These are phyloP conservation scores for Contarinia nasturtii DNA, from an alignment of 1,140 invertebrate species.

Conservation along the genomic window DNA sequence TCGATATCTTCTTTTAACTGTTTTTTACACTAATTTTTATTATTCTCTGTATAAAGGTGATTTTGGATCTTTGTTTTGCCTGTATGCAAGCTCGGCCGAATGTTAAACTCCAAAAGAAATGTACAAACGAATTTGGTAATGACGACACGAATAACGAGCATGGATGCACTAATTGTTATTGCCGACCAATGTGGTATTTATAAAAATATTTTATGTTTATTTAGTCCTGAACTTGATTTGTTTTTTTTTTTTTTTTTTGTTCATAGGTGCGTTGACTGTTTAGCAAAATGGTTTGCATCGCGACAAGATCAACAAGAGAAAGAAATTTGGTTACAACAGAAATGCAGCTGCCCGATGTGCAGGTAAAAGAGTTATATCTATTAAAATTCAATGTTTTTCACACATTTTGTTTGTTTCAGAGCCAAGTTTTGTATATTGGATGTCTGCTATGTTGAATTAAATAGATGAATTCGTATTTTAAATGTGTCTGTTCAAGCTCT, in stretches of 20 bases:
- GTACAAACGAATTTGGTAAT: constrained; percentile 22
- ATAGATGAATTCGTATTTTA: constrained; percentile 5
- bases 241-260: no score
- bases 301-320: constrained; percentile 54
- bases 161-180: constrained; percentile 34
- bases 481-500: no score
- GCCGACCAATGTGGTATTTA: constrained; percentile 80
- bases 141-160: constrained; percentile 3
- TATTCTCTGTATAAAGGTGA: constrained; percentile 31
- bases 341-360: constrained; percentile 77
- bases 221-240: constrained; percentile 84
- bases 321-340: constrained; percentile 64
- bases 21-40: neutral
- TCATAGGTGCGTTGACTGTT: constrained; percentile 66
- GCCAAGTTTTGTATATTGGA: constrained; percentile 73
- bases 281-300: constrained; percentile 77
- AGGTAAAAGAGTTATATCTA: no score
- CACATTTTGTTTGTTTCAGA: no score
- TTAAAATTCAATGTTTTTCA: no score
- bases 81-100: constrained; percentile 65
- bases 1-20: neutral
- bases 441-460: constrained; percentile 32
- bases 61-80: constrained; percentile 66
- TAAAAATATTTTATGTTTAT: no score
- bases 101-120: constrained; percentile 62